phyloP scores from a whole-genome alignment of 37 sponge, comb jelly and placozoan genomes.

The Dysidea cf. avara region DNA sequence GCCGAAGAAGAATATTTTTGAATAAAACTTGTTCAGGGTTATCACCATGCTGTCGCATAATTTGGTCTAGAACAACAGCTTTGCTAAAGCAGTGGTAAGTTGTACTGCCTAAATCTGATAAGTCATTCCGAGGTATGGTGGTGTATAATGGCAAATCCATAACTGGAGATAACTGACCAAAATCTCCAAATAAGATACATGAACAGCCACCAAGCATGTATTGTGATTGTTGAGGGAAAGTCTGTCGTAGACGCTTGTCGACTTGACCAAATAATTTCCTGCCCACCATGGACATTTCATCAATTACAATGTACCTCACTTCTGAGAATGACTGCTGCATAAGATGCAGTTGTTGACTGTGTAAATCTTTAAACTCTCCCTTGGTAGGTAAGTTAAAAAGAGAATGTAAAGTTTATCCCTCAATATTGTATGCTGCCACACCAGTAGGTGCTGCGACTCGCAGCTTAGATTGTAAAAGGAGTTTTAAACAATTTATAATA shows the following conservation, averaged over 20 bases:
- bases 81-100: neutral
- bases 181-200: constrained; percentile 38
- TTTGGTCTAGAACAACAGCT: constrained; percentile 5
- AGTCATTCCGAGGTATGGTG: neutral
- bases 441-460: constrained; percentile 26
- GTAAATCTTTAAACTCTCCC: constrained; percentile 2
- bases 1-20: constrained; percentile 20
- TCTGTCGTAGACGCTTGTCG: constrained; percentile 28
- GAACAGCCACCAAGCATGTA: constrained; percentile 22
- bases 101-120: constrained; percentile 18
- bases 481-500: constrained; percentile 12
- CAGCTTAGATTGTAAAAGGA: neutral
- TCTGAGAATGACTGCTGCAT: constrained; percentile 9
- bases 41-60: constrained; percentile 21
- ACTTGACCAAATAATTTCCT: constrained; percentile 12
- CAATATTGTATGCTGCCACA: constrained; percentile 31
- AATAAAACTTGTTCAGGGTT: constrained; percentile 1
- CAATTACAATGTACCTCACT: constrained; percentile 32
- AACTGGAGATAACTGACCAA: constrained; percentile 45
- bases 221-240: neutral
- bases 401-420: constrained; percentile 41
- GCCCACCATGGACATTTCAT: constrained; percentile 55
- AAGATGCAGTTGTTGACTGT: constrained; percentile 13
- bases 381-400: constrained; percentile 9
- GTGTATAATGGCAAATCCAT: constrained; percentile 23